These are phyloP conservation scores for Synanceia verrucosa DNA, from an alignment of 2,797 vertebrate genomes.

Conservation along the genomic window DNA sequence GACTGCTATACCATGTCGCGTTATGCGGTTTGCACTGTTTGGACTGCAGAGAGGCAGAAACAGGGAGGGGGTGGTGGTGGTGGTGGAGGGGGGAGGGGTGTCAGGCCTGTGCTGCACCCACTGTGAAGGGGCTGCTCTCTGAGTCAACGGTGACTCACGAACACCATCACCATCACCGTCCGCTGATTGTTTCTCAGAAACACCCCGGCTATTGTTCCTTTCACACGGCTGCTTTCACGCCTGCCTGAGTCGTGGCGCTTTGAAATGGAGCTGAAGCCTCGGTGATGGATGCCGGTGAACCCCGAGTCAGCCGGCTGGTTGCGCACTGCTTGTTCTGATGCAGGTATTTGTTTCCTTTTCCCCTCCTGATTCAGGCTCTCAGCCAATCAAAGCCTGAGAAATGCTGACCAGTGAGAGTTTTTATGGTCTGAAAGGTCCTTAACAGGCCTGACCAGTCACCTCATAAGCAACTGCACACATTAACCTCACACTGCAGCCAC, in stretches of 20 bases:
- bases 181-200: conserved; percentile 56
- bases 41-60: conserved; percentile 54
- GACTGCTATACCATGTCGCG: conserved; percentile 40
- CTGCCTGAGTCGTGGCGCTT: background rate
- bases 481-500: background rate
- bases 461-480: background rate
- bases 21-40: conserved; percentile 52
- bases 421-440: conserved; percentile 3
- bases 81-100: conserved; percentile 2
- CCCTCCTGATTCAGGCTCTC: background rate
- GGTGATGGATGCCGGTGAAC: conserved; percentile 26
- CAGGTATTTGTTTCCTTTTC: conserved; percentile 12
- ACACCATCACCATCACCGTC: conserved; percentile 37
- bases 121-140: conserved; percentile 22
- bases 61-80: conserved; percentile 11
- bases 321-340: conserved; percentile 52
- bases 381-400: background rate
- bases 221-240: conserved; percentile 11
- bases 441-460: background rate
- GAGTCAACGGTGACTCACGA: conserved; percentile 66
- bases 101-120: conserved; percentile 39
- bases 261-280: conserved; percentile 22
- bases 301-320: background rate
- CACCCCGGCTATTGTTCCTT: conserved; percentile 40
- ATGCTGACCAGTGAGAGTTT: background rate